phyloP scores from a whole-genome alignment of 2,797 vertebrate species.

The Halcyon leucocephala region DNA sequence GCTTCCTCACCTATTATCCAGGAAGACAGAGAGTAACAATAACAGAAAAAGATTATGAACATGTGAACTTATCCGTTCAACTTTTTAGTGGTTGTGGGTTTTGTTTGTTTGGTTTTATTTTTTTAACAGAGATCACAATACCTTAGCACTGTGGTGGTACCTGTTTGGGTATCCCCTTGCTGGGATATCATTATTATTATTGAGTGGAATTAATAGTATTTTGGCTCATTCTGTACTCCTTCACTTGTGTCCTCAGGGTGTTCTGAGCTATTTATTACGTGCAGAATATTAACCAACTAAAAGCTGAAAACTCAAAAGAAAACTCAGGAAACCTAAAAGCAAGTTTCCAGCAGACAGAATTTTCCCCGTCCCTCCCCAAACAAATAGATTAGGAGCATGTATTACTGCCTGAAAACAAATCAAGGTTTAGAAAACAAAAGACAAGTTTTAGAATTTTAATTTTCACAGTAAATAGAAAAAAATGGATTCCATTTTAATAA shows the following conservation, averaged over 20 bases:
- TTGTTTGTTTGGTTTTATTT: neutral
- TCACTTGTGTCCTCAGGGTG: neutral
- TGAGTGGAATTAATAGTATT: neutral
- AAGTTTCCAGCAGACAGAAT: neutral
- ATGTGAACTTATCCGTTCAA: neutral
- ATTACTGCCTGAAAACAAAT: neutral
- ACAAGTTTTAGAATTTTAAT: neutral
- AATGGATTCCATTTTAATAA: neutral
- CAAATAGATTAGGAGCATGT: neutral
- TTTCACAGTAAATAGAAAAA: neutral
- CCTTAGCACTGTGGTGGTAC: neutral
- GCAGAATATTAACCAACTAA: neutral
- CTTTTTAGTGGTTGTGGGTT: neutral
- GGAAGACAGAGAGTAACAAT: neutral
- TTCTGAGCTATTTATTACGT: neutral
- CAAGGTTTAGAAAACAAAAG: neutral
- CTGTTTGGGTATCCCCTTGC: too few relatives aligned
- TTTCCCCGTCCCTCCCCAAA: accelerated
- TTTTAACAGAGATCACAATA: neutral
- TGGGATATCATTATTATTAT: neutral
- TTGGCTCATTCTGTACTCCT: neutral
- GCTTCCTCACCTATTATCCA: neutral
- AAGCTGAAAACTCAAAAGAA: neutral
- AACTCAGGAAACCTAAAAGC: neutral
- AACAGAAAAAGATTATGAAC: neutral